Evolutionary conservation across 1,140 invertebrate genomes (phyloP), one percentile per base, ranked within the genome.

Genomic region (Kradibia gibbosae): DNA sequence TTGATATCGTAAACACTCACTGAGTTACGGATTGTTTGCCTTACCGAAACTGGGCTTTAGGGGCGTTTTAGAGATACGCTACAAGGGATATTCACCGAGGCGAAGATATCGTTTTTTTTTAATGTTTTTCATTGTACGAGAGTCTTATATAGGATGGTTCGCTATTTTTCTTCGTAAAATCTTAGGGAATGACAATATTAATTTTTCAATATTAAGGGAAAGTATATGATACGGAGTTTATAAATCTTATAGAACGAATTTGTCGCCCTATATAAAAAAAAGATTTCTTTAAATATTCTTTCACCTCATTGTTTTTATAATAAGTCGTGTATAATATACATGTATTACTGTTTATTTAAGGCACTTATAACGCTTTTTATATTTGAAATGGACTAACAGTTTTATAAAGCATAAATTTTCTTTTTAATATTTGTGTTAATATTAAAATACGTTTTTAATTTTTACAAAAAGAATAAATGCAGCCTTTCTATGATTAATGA

Each of bases 21-120:
- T 86, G 86, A 89, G 88, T 89, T 89, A 89, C 88, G 88, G 88
- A 85, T 89, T 90, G 88, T 90, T 90, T 88, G 88, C 85, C 86
- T 84, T 85, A 80, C 85, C 82, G 83, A 87, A 87, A 86, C 84
- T 87, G 78, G 83, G 83, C 86, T 88, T 88, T 84, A 85, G 84
- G 86, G 86, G 83, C 82, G 82, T 76, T 88, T 87, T 87, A 84
- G 70, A 80, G 57, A 77, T 10, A 2, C 55, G 34, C 17, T 7
- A 55, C 62, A 22, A 3, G 28, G 42, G 50, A 45, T 67, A 73
- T 70, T 76, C 73, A 15, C 28, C 0, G 22, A 20, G 25, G 25
- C n/a, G 31, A 25, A 0, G 8, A 60, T 20, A 10, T 39, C 34
- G n/a, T 71, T 79, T 79, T 42, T n/a, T n/a, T 67, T 55, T 70